phyloP scores from a whole-genome alignment of 2,888 invertebrate genomes.

The Melinopterus prodromus region DNA sequence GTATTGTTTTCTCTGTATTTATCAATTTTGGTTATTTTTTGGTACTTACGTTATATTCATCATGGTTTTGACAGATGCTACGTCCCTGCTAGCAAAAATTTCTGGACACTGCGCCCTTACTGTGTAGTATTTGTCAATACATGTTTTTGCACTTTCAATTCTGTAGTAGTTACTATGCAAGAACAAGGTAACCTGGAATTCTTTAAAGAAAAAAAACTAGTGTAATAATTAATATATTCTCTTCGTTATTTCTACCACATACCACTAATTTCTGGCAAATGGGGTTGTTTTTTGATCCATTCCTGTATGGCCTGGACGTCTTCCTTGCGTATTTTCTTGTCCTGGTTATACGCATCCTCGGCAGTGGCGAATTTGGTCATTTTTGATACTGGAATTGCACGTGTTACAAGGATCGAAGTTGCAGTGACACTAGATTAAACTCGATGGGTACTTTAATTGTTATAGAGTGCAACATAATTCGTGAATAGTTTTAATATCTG shows the following conservation, averaged over 20 bases:
- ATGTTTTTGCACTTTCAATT: slow-evolving; percentile 48
- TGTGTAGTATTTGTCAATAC: slow-evolving; percentile 51
- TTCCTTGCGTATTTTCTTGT: slow-evolving; percentile 36
- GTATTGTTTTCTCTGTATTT: slow-evolving; percentile 7
- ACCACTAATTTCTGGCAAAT: slow-evolving; percentile 51
- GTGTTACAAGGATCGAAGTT: not conserved
- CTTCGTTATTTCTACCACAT: slow-evolving; percentile 29
- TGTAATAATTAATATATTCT: not conserved
- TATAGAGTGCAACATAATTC: not conserved
- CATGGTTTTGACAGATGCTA: slow-evolving; percentile 41
- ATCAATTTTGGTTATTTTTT: not conserved
- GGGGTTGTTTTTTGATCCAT: slow-evolving; percentile 49
- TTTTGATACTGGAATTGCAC: not conserved
- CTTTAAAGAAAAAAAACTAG: slow-evolving; percentile 45
- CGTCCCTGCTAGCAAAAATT: slow-evolving; percentile 48
- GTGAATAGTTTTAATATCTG: not conserved
- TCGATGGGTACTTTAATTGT: not conserved
- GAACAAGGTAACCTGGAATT: slow-evolving; percentile 65
- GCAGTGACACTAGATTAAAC: not conserved
- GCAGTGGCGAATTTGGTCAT: slow-evolving; percentile 29
- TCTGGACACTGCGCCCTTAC: slow-evolving; percentile 49
- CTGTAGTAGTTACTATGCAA: slow-evolving; percentile 75
- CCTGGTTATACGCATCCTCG: slow-evolving; percentile 36
- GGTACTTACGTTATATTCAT: slow-evolving; percentile 46
- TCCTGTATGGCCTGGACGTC: slow-evolving; percentile 45